These are phyloP conservation scores for Vannuccia rotundouncinata DNA, from an alignment of 2,888 invertebrate species.

Conservation along the genomic window DNA sequence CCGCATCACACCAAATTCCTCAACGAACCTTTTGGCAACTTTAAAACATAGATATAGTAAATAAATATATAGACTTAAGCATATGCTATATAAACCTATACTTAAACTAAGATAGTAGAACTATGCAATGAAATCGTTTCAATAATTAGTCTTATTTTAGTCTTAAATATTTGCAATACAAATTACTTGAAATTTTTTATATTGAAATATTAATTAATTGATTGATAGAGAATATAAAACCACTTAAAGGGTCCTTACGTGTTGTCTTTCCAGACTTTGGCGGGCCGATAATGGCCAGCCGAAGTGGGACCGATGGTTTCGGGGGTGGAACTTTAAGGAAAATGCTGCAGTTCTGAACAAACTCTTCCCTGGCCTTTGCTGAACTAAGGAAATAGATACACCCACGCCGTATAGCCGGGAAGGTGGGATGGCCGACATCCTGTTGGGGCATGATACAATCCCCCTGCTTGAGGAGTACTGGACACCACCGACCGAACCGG, in stretches of 20 bases:
- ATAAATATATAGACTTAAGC: too few species aligned
- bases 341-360: constrained; percentile 51
- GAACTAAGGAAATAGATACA: constrained; percentile 52
- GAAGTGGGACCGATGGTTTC: constrained; percentile 54
- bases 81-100: too few species aligned
- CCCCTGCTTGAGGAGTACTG: constrained; percentile 53
- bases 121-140: too few species aligned
- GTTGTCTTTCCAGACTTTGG: constrained; percentile 57
- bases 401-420: constrained; percentile 52
- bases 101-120: too few species aligned
- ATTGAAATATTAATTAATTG: too few species aligned
- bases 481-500: constrained; percentile 56
- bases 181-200: too few species aligned
- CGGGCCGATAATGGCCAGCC: constrained; percentile 55
- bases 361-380: constrained; percentile 47
- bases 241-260: constrained; percentile 49
- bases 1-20: constrained; percentile 53
- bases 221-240: too few species aligned
- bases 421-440: constrained; percentile 47
- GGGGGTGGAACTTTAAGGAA: constrained; percentile 52
- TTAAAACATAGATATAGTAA: too few species aligned
- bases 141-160: too few species aligned
- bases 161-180: too few species aligned
- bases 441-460: constrained; percentile 54
- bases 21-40: constrained; percentile 55